Evolutionary conservation across 2,113 vertebrate genomes (phyloP).

Genomic region (Phalacrocorax aristotelis): DNA sequence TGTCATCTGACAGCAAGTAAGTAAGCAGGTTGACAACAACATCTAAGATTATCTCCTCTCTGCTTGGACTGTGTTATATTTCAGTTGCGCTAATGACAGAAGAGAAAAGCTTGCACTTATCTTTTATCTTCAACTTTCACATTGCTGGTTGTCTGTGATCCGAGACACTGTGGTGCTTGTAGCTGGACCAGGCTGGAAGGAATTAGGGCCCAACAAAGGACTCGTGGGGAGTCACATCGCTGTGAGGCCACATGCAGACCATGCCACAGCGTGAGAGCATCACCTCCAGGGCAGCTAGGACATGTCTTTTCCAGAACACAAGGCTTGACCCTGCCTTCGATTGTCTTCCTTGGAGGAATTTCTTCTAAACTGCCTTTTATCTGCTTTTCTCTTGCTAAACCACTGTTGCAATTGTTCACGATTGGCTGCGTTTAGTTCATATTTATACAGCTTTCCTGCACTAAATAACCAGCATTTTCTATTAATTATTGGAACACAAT

Average conservation of each 20-base stretch:
- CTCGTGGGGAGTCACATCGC: not conserved
- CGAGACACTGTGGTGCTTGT: not conserved
- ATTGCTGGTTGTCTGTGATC: not conserved
- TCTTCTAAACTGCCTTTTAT: not conserved
- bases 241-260: rapidly evolving
- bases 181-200: not conserved
- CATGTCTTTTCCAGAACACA: rapidly evolving
- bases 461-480: not conserved
- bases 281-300: not conserved
- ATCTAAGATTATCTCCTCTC: not conserved
- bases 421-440: not conserved
- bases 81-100: not conserved
- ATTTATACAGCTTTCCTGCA: not conserved
- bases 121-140: not conserved
- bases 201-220: not conserved
- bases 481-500: not conserved
- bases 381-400: not conserved
- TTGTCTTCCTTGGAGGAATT: not conserved
- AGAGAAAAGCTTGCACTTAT: not conserved
- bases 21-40: not conserved
- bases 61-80: not conserved
- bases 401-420: not conserved
- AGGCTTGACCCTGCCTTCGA: not conserved
- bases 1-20: not conserved
- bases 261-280: rapidly evolving